phyloP scores from a whole-genome alignment of 2,888 invertebrate species.

The Flabesymbios commensalis region DNA sequence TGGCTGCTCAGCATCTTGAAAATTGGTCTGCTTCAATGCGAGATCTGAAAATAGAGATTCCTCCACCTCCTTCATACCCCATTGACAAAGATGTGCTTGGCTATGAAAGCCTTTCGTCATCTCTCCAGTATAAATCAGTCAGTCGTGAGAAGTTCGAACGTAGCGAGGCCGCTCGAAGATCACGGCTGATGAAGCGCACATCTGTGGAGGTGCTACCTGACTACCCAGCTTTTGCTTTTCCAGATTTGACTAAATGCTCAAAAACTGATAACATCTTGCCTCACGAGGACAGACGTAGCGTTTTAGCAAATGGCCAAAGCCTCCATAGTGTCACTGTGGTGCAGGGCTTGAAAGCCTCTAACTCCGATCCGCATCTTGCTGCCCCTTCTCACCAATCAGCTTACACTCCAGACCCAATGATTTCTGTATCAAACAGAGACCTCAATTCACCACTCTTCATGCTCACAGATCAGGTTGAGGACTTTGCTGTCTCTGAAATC shows the following conservation, averaged over 20 bases:
- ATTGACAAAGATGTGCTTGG: no score
- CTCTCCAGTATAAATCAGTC: no score
- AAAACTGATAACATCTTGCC: no score
- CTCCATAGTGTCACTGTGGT: no score
- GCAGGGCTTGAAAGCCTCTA: slow-evolving; percentile 35
- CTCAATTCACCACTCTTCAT: slow-evolving; percentile 45
- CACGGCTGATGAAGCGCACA: slow-evolving; percentile 28
- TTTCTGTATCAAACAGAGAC: slow-evolving; percentile 29
- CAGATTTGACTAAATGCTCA: no score
- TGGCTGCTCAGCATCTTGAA: no score
- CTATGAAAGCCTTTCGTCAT: no score
- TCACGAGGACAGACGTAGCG: no score
- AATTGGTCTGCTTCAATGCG: no score
- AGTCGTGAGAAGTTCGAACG: no score
- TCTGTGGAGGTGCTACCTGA: slow-evolving; percentile 34
- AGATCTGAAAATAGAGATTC: slow-evolving; percentile 27
- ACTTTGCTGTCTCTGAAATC: slow-evolving; percentile 11
- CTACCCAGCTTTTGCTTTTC: no score
- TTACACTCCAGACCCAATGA: slow-evolving; percentile 23
- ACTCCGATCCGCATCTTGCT: slow-evolving; percentile 51
- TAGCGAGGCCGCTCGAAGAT: neutral
- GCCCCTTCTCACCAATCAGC: neutral
- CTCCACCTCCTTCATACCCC: slow-evolving; percentile 22
- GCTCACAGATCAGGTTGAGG: slow-evolving; percentile 36
- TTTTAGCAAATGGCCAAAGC: no score